phyloP scores from a whole-genome alignment of 2,797 vertebrate species.

The Melanotaenia nigrans region DNA sequence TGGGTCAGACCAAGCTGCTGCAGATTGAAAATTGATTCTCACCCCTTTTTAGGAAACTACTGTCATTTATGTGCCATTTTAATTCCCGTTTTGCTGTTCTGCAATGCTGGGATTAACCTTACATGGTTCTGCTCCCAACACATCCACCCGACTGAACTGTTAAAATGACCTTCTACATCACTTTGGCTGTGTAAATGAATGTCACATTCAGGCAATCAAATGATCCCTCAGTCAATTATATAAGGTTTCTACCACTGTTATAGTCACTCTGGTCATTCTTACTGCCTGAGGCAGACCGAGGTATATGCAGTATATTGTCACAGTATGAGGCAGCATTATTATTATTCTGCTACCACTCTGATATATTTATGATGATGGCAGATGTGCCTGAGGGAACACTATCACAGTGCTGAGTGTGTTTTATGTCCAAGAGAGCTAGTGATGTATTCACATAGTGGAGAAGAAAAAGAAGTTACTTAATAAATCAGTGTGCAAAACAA shows the following conservation, averaged over 20 bases:
- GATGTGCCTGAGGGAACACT: constrained; percentile 53
- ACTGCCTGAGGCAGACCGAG: constrained; percentile 22
- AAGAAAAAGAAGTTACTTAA: constrained; percentile 10
- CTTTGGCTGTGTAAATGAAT: constrained; percentile 62
- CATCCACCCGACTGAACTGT: constrained; percentile 43
- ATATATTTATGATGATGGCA: constrained; percentile 66
- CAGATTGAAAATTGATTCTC: constrained; percentile 80
- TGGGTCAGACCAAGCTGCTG: constrained; percentile 68
- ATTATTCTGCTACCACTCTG: constrained; percentile 50
- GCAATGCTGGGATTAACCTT: constrained; percentile 60
- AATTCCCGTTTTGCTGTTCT: constrained; percentile 54
- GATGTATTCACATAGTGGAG: constrained; percentile 5
- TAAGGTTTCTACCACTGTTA: constrained; percentile 52
- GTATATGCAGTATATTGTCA: constrained; percentile 11
- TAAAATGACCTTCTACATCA: constrained; percentile 57
- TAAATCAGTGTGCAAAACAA: constrained; percentile 26
- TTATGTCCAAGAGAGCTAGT: constrained; percentile 48
- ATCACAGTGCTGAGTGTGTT: constrained; percentile 40
- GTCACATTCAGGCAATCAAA: constrained; percentile 65
- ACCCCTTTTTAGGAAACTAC: constrained; percentile 70
- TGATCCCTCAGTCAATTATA: constrained; percentile 61
- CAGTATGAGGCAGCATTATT: constrained; percentile 36
- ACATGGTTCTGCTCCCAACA: constrained; percentile 38
- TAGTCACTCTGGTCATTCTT: constrained; percentile 34
- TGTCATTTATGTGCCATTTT: constrained; percentile 73